Evolutionary conservation across 2,113 vertebrate genomes (phyloP).

Genomic region (Regulus satrapa): DNA sequence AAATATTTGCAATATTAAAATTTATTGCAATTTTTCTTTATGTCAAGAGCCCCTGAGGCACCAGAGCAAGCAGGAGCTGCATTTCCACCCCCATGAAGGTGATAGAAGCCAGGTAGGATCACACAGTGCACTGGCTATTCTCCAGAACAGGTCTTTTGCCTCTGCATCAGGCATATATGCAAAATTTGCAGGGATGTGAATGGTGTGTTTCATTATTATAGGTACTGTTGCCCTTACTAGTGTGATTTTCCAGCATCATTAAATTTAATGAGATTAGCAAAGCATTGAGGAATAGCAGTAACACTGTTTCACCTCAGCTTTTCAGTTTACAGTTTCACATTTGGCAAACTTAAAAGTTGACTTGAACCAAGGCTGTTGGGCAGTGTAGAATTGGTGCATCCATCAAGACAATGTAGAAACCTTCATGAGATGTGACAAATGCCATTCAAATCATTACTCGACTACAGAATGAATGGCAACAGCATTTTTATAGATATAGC

Average conservation of each 20-base stretch:
- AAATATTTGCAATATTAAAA: too few species aligned
- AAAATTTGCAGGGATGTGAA: neutral
- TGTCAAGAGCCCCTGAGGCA: neutral
- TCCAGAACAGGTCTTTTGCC: neutral
- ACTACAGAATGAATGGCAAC: neutral
- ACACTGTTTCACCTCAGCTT: neutral
- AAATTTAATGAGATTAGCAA: neutral
- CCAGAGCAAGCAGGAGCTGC: neutral
- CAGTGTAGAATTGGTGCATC: neutral
- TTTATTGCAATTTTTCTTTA: too few species aligned
- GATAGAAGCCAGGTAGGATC: neutral
- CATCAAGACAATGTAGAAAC: neutral
- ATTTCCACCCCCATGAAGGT: neutral
- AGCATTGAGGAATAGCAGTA: neutral
- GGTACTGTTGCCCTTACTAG: neutral
- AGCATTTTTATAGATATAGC: neutral
- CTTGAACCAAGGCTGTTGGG: neutral
- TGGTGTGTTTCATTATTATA: neutral
- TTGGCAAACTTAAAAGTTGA: neutral
- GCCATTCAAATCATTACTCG: neutral
- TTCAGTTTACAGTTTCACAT: neutral
- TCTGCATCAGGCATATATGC: neutral
- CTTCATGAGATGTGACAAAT: neutral
- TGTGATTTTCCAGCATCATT: neutral
- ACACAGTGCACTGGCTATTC: neutral